Conservation (phyloP, 2,888 invertebrate species). For the Hypena proboscidalis region DNA sequence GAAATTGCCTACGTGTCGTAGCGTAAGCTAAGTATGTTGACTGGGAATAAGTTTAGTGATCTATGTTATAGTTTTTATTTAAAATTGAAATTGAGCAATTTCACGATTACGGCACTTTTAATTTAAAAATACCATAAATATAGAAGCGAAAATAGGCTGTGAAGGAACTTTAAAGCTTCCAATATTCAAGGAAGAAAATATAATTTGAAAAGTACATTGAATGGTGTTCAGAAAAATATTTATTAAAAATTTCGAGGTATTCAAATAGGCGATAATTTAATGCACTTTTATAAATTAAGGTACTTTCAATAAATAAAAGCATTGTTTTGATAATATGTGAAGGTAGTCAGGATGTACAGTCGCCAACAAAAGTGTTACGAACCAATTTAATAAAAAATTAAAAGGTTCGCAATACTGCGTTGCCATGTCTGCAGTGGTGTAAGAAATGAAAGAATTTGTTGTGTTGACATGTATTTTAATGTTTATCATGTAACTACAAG, state of each 20-base stretch:
- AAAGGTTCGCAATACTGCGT: slow-evolving; percentile 27
- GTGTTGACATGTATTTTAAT: slow-evolving; percentile 85
- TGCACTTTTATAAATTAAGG: slow-evolving; percentile 6
- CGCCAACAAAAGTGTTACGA: slow-evolving; percentile 42
- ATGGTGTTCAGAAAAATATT: slow-evolving; percentile 2
- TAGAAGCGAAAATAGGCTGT: neutral
- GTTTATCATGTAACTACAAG: slow-evolving; percentile 81
- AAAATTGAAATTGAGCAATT: slow-evolving; percentile 34
- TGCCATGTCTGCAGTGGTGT: slow-evolving; percentile 53
- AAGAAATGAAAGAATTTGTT: slow-evolving; percentile 81
- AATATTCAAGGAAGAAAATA: slow-evolving; percentile 1
- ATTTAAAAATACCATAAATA: neutral
- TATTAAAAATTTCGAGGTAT: slow-evolving; percentile 13
- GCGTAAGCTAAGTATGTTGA: slow-evolving; percentile 16
- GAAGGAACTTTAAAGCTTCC: slow-evolving; percentile 5
- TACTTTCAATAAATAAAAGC: slow-evolving; percentile 13
- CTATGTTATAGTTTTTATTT: neutral
- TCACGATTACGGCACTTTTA: slow-evolving; percentile 8
- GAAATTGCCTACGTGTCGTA: slow-evolving; percentile 12
- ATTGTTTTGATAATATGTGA: slow-evolving; percentile 21
- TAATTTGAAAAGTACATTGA: too few relatives aligned
- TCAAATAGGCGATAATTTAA: slow-evolving; percentile 1
- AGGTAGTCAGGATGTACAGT: slow-evolving; percentile 44
- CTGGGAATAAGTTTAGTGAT: slow-evolving; percentile 5
- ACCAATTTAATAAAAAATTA: slow-evolving; percentile 9